Conservation (phyloP, 2,113 vertebrate species). For the Rhinoderma darwinii region DNA sequence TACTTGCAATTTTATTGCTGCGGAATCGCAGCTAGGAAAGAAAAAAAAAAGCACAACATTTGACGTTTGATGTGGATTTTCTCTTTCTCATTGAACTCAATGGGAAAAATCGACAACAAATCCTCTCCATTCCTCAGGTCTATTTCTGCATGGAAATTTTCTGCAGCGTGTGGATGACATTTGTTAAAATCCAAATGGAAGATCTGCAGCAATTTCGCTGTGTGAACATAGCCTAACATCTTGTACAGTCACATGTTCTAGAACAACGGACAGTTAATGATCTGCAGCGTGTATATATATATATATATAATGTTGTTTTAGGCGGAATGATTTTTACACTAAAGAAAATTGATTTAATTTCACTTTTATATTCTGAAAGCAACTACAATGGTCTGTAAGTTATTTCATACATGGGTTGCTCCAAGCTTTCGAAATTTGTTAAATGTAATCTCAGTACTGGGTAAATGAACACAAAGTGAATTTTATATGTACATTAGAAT, state of each 20-base stretch:
- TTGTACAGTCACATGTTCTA: conserved; percentile 21
- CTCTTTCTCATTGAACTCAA: too few species aligned
- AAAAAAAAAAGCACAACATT: too few species aligned
- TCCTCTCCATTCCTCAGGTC: too few species aligned
- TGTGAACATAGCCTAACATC: too few species aligned
- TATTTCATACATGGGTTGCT: conserved; percentile 82
- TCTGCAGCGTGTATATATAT: conserved; percentile 67
- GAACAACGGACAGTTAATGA: conserved; percentile 70
- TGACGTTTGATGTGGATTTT: too few species aligned
- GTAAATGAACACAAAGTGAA: conserved; percentile 11
- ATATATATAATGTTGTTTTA: conserved; percentile 59
- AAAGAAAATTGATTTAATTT: conserved; percentile 69
- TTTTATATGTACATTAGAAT: neutral
- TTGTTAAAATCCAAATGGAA: too few species aligned
- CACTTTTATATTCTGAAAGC: conserved; percentile 67
- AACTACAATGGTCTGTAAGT: conserved; percentile 72
- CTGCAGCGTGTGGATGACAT: too few species aligned
- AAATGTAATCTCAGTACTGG: conserved; percentile 64
- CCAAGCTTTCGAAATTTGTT: conserved; percentile 75
- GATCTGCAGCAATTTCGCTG: too few species aligned
- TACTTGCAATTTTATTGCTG: too few species aligned
- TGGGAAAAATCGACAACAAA: too few species aligned
- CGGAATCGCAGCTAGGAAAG: too few species aligned
- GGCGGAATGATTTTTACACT: conserved; percentile 63
- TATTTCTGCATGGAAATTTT: too few species aligned